Conservation (phyloP, 2,888 invertebrate genomes). For the Phorcus lineatus region DNA sequence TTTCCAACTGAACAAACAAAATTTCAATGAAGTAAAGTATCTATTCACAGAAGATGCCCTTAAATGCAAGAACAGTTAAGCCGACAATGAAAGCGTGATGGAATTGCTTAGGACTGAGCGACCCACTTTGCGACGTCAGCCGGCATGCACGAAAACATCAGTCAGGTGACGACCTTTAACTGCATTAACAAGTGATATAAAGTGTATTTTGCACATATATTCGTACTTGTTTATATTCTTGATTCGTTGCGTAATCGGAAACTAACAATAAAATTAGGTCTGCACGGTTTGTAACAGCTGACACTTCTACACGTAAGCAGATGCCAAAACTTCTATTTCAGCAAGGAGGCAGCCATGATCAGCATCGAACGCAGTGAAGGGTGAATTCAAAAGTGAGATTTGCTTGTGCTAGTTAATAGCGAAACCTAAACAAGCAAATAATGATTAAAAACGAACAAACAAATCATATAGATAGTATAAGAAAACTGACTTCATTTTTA, state of each 20-base stretch:
- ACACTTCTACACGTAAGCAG: conserved; percentile 24
- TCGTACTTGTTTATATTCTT: neutral
- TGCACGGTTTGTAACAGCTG: conserved; percentile 1
- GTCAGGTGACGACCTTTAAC: neutral
- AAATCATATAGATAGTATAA: too few species aligned
- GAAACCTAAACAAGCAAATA: too few species aligned
- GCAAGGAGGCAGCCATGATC: conserved; percentile 23
- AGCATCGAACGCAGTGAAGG: neutral
- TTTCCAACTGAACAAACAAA: too few species aligned
- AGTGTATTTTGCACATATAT: neutral
- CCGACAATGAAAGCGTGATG: neutral
- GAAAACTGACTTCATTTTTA: too few species aligned
- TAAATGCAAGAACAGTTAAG: too few species aligned
- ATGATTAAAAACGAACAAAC: too few species aligned
- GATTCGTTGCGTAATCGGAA: neutral
- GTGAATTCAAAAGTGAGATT: neutral
- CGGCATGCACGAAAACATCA: neutral
- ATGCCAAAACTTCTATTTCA: conserved; percentile 10
- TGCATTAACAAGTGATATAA: neutral
- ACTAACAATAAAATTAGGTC: neutral
- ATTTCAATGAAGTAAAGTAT: too few species aligned
- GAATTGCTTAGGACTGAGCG: neutral
- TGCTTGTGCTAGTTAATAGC: too few species aligned
- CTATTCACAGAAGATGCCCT: too few species aligned
- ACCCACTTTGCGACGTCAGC: neutral